Evolutionary conservation across 2,113 vertebrate species (phyloP).

Genomic region (Australoheros scitulus): DNA sequence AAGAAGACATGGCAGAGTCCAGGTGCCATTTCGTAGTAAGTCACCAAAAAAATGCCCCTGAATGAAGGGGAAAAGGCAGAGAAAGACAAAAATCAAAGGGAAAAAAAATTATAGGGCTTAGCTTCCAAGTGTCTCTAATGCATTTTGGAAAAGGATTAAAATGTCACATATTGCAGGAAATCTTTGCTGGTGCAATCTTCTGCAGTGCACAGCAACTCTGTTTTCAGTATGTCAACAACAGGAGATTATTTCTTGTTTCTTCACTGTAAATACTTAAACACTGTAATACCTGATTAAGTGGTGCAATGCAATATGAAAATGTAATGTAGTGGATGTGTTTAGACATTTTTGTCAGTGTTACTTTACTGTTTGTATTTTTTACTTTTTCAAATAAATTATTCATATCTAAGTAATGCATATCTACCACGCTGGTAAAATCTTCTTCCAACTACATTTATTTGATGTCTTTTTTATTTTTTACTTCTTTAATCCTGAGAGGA

Average conservation of each 20-base stretch:
- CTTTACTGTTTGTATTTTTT: constrained; percentile 51
- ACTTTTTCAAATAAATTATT: constrained; percentile 64
- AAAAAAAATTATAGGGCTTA: constrained; percentile 16
- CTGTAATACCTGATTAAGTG: constrained; percentile 4
- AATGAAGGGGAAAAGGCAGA: background rate
- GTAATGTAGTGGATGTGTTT: constrained; percentile 28
- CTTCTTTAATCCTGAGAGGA: constrained; percentile 13
- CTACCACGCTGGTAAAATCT: constrained; percentile 23
- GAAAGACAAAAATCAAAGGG: background rate
- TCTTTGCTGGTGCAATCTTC: constrained; percentile 5
- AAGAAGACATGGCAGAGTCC: background rate
- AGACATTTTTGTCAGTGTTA: constrained; percentile 35
- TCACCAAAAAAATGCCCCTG: background rate
- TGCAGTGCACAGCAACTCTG: background rate
- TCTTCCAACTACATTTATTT: constrained; percentile 17
- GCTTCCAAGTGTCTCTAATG: constrained; percentile 22
- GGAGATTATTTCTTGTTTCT: constrained; percentile 3
- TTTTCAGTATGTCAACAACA: constrained; percentile 14
- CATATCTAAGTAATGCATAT: constrained; percentile 22
- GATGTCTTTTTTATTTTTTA: constrained; percentile 2
- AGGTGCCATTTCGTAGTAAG: background rate
- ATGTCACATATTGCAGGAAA: constrained; percentile 17
- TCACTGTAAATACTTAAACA: constrained; percentile 27
- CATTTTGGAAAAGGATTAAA: constrained; percentile 38
- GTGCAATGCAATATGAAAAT: constrained; percentile 14